Base-by-base conservation (phyloP, 2,888 invertebrate species). In the Dorcus hopei region DNA sequence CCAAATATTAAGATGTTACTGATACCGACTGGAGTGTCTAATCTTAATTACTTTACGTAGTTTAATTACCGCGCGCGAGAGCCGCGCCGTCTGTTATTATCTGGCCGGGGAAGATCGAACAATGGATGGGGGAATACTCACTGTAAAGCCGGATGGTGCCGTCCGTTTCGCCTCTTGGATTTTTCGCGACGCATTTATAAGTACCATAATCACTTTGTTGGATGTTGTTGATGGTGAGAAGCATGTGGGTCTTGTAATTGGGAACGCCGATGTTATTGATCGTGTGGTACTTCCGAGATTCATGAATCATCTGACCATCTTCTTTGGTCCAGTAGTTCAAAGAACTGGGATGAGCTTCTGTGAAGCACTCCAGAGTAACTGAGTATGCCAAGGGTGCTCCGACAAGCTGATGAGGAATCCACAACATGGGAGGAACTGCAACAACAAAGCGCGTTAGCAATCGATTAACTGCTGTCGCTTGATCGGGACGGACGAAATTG, bases 281-380 rank as follows among this genome's bases (percentile, higher is more conserved):
- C 73, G 89, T 86, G 69, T 83, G 89, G 77, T 93, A 94, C 77
- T 94, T 94, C 57, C 81, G 77, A 53, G 88, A 90, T 72, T 93
- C 92, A 74, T 92, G 92, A 65, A 94, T 92, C 93, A 94, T 94
- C 72, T 90, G 88, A 8, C 91, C 91, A 70, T 90, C 91, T 74
- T 91, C 92, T 59, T 90, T 81, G 0, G 93, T 92, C 94, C 93
- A 94, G 76, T 93, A 93, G 80, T 94, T 94, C 59, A 95, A 83
- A 11, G 95, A 94, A 38, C 90, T 90, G 3, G 95, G 95, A 80
- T 93, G 91, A 2, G 95, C 94, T 79, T 95, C 95, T 5, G 93
- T 92, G 74, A 90, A 89, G 74, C 95, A 95, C 79, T 94, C 93
- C 61, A 95, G 79, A 3, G 91, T 92, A 8, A 93, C 89, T 69